Base-by-base conservation (phyloP, 2,797 vertebrate genomes). In the Prunella strophiata region DNA sequence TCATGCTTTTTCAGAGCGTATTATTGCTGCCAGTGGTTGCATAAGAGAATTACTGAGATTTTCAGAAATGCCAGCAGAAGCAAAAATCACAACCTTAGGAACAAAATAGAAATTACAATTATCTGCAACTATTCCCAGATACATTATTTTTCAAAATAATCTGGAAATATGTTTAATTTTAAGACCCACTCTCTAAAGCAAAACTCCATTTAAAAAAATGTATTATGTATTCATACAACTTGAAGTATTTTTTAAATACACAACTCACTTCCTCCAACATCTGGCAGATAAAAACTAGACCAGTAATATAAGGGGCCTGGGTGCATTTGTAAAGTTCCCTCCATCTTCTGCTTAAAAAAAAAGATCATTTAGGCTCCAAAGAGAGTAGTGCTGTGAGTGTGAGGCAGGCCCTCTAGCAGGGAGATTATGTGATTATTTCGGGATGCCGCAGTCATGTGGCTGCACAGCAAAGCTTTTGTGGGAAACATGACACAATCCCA, bases 361-460 rank as follows among this genome's bases (percentile, higher is more conserved):
- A 20, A 25, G 16, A 13, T 55, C 40, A 50, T 70, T 26, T 11
- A 20, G 68, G 47, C 65, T 82, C 16, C 68, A 61, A 58, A 43
- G 1, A 36, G 71, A 74, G 73, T 55, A 79, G 4, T 87, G 87
- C 93, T 88, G 68, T 0, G 27, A 92, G 83, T 30, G 30, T n/a
- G 27, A 83, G 3, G 51, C 91, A 85, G 91, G 91, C 87, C 92
- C 94, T 93, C 66, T 54, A 95, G 96, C 95, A 95, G 89, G 4
- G 0, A 95, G 95, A 96, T 95, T 93, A 96, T 87, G 93, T 91
- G 96, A 96, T 96, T 95, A 94, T 94, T 96, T 95, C 91, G 87
- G 96, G 96, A 91, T 95, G 96, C 95, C 61, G 93, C 96, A 96
- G 95, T 95, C 96, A 97, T 95, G 96, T 89, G 96, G 96, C 1